Base-by-base conservation (phyloP, 2,888 invertebrate species). In the Pelosia muscerda region DNA sequence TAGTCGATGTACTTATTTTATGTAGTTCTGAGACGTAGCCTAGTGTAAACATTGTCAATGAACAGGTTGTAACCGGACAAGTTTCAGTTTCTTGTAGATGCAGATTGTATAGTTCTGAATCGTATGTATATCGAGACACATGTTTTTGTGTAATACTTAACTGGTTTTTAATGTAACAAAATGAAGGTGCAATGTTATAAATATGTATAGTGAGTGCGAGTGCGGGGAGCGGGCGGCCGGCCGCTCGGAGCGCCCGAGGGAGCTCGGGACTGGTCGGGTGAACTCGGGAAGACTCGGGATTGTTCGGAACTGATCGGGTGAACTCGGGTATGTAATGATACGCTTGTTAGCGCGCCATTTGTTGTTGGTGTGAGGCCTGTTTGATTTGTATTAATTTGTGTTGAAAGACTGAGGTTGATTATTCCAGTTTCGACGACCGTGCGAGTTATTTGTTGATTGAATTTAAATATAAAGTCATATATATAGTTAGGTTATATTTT, bases 401-500 rank as follows among this genome's bases (percentile, higher is more conserved):
- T 92, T 92, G 93, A 91, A 94, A 94, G 94, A 94, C 94, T 94
- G 94, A 94, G 90, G 91, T 94, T 93, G 90, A 93, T 89, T 91
- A 94, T 95, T 95, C 94, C 94, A 94, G 92, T 93, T 92, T 90
- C 90, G 90, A 91, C 87, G 92, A 90, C 92, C 90, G 92, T 90
- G 92, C 91, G 91, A 92, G 93, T 94, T 94, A 93, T 92, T 94
- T 95, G 95, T 95, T 95, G 93, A 94, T 94, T 92, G 90, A 92
- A 92, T 92, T 92, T 93, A 92, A 94, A 93, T 93, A 94, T 94
- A 94, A 92, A 94, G 94, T 94, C 94, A 94, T 94, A 94, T 94
- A 94, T 93, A 93, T 94, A 95, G 94, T 93, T 94, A 95, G 94
- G 94, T 94, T 95, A 95, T 95, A 94, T 95, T 95, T 95, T 95